Evolutionary conservation across 2,888 invertebrate genomes (phyloP).

Genomic region (Dicyrtomina minuta): DNA sequence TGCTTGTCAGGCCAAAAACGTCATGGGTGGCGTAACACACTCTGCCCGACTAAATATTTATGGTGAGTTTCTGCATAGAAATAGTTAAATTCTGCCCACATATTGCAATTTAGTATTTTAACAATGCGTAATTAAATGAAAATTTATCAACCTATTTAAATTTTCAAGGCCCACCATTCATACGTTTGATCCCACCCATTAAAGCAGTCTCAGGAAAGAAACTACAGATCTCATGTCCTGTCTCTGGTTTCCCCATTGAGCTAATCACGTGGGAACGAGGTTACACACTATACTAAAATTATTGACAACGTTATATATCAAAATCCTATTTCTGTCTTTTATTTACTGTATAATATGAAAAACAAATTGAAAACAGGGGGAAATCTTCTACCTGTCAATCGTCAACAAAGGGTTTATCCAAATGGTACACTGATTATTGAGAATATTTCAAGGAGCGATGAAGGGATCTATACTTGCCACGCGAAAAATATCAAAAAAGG

Average conservation of each 20-base stretch:
- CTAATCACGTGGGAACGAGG: slow-evolving; percentile 87
- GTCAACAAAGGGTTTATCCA: slow-evolving; percentile 79
- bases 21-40: slow-evolving; percentile 76
- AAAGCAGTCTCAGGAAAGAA: slow-evolving; percentile 82
- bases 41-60: slow-evolving; percentile 85
- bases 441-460: slow-evolving; percentile 83
- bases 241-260: slow-evolving; percentile 85
- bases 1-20: slow-evolving; percentile 79
- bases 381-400: slow-evolving; percentile 79
- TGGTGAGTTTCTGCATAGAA: too few relatives aligned
- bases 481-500: slow-evolving; percentile 83
- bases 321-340: too few relatives aligned
- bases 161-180: slow-evolving; percentile 71
- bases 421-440: slow-evolving; percentile 85
- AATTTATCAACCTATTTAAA: slow-evolving; percentile 15
- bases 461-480: slow-evolving; percentile 86
- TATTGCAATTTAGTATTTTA: not conserved
- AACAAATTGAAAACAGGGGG: slow-evolving; percentile 77
- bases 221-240: slow-evolving; percentile 83
- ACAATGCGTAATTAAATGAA: not conserved
- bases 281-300: slow-evolving; percentile 57
- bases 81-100: not conserved
- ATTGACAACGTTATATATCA: too few relatives aligned
- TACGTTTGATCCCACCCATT: slow-evolving; percentile 83
- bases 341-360: too few relatives aligned